A percentile compares a stretch with the other conserved stretches of the same genome.
Conservation (phyloP, 2,113 vertebrate genomes). For the Pangasianodon hypophthalmus region DNA sequence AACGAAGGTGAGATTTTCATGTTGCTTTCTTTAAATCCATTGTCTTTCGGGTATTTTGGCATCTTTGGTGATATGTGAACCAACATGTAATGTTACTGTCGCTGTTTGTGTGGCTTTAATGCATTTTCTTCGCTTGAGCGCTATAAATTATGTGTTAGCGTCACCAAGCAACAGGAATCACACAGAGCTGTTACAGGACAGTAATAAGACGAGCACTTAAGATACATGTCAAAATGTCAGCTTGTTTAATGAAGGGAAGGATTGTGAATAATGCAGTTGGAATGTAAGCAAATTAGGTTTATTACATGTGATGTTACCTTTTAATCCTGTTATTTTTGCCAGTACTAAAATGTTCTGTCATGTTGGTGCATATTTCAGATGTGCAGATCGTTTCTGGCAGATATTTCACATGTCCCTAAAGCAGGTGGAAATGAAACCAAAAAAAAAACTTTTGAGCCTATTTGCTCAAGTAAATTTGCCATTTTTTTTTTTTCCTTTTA, state of each 20-base stretch:
- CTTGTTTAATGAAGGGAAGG: neutral
- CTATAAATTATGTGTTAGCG: slow-evolving; percentile 40
- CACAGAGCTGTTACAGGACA: slow-evolving; percentile 39
- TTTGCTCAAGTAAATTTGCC: neutral
- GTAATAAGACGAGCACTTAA: slow-evolving; percentile 51
- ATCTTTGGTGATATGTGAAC: neutral
- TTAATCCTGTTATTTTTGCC: slow-evolving; percentile 18
- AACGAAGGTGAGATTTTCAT: slow-evolving; percentile 82
- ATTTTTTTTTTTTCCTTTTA: neutral
- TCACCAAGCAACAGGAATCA: slow-evolving; percentile 64
- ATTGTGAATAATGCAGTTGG: neutral
- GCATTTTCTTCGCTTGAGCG: neutral
- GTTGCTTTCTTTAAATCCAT: neutral
- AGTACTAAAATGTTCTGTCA: slow-evolving; percentile 10
- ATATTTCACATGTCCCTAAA: neutral
- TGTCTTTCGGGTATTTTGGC: neutral
- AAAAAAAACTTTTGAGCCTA: neutral
- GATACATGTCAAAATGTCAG: slow-evolving; percentile 54
- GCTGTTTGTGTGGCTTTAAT: slow-evolving; percentile 20
- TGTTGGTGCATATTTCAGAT: slow-evolving; percentile 3
- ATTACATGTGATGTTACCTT: neutral
- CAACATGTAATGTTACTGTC: too few species aligned
- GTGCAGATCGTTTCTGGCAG: neutral
- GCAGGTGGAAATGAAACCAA: neutral
- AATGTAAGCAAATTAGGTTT: slow-evolving; percentile 27